phyloP scores from a whole-genome alignment of 2,797 vertebrate species.

The Betta splendens region DNA sequence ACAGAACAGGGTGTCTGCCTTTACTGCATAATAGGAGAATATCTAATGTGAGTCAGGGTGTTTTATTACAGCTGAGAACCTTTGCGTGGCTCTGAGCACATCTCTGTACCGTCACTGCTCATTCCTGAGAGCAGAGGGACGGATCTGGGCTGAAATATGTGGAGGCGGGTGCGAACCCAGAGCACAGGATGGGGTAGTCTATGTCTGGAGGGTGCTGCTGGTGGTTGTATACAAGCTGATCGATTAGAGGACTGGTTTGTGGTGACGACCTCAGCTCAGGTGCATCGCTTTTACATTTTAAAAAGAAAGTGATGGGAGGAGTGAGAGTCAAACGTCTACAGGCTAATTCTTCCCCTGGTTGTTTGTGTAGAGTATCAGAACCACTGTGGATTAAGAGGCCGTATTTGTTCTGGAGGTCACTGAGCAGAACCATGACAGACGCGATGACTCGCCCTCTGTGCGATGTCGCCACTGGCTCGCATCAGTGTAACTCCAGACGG shows the following conservation, averaged over 20 bases:
- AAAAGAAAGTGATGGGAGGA: constrained; percentile 13
- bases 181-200: constrained; percentile 16
- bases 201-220: constrained; percentile 14
- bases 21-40: constrained; percentile 4
- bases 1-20: background rate
- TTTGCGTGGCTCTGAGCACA: background rate
- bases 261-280: constrained; percentile 43
- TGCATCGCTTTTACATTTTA: constrained; percentile 33
- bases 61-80: constrained; percentile 8
- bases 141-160: constrained; percentile 32
- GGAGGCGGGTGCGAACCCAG: too few species aligned
- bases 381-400: too few species aligned
- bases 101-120: background rate
- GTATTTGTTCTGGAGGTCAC: too few species aligned
- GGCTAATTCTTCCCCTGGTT: background rate
- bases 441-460: too few species aligned
- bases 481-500: constrained; percentile 21
- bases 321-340: constrained; percentile 1
- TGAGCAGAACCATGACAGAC: too few species aligned
- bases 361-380: too few species aligned
- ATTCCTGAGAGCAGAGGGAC: constrained; percentile 19
- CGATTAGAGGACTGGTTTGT: constrained; percentile 41
- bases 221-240: constrained; percentile 37
- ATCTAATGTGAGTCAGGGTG: constrained; percentile 1
- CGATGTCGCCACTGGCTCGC: background rate